Conservation (phyloP, 2,888 invertebrate genomes). For the Megamerina dolium region DNA sequence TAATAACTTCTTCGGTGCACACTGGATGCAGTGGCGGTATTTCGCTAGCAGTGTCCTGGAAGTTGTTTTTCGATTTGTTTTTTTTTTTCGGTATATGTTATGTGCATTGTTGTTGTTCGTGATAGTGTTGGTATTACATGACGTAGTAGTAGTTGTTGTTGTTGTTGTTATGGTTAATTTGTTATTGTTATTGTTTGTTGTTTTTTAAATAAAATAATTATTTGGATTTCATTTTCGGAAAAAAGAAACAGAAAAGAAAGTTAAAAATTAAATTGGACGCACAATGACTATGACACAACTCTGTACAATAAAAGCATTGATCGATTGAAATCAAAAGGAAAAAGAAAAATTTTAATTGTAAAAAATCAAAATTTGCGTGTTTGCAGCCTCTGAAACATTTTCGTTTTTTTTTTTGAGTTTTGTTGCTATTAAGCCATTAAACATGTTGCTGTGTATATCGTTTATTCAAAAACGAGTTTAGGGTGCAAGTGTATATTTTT, state of each 20-base stretch:
- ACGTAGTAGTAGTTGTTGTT: constrained; percentile 16
- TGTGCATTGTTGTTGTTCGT: constrained; percentile 10
- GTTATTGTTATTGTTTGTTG: constrained; percentile 9
- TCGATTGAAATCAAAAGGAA: neutral
- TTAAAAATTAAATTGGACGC: neutral
- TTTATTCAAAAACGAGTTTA: too few relatives aligned
- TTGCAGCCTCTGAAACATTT: constrained; percentile 1
- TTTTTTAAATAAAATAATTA: constrained; percentile 8
- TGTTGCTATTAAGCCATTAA: neutral
- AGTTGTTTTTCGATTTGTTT: constrained; percentile 15
- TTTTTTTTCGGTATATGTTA: constrained; percentile 10
- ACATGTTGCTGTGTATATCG: neutral
- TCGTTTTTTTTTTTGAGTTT: constrained; percentile 2
- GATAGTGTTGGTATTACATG: too few relatives aligned
- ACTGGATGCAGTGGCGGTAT: constrained; percentile 25
- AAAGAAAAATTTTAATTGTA: constrained; percentile 2
- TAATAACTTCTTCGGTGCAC: constrained; percentile 36
- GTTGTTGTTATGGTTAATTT: constrained; percentile 13
- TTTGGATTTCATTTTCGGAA: constrained; percentile 1
- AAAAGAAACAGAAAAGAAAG: constrained; percentile 10
- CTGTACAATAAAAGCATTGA: too few relatives aligned
- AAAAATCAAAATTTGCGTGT: constrained; percentile 2
- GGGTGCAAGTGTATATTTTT: too few relatives aligned
- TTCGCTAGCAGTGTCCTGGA: constrained; percentile 41
- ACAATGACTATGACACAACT: too few relatives aligned